Evolutionary conservation across 2,113 vertebrate genomes (phyloP), one percentile per base, ranked within the genome.

Genomic region (Columba livia): DNA sequence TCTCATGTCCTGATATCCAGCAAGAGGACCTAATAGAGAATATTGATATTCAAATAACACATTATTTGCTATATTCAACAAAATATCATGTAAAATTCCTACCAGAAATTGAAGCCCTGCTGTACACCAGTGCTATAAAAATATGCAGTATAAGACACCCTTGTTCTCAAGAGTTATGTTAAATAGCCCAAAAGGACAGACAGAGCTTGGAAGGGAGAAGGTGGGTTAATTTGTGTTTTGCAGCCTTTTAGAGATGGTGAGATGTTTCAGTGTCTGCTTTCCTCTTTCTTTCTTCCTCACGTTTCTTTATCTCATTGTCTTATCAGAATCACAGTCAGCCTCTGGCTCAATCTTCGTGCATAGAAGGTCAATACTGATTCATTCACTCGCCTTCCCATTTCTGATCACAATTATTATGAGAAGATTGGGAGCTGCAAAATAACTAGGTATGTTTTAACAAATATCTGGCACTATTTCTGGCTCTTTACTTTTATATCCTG

Each of bases 1-100:
- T 44, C 50, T 58, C 36, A 29, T 1, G 2, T 29, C 28, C 44
- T 62, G 50, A 71, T 77, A 61, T 62, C 61, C 7, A 0, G 21
- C 78, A 72, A 40, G 14, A 72, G 15, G 6, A 44, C 0, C 0
- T 17, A 60, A 56, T 0, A 0, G 21, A 18, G 38, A 62, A n/a
- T 19, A 79, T 12, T 34, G 47, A 38, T 12, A 64, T 24, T 12
- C 20, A 75, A 87, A 79, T 40, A 61, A 57, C 2, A 16, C 2
- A 3, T 9, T 14, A 29, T 58, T 88, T 42, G 1, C 40, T 26
- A 2, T 42, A 66, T 77, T 88, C 73, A 77, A 57, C 34, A 54
- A 5, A 40, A 10, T 3, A 73, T 8, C 7, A 65, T 8, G 17
- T 50, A 23, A 48, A 82, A 85, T 50, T 77, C 16, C 42, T 53